Evolutionary conservation across 2,113 vertebrate genomes (phyloP), one percentile per base, ranked within the genome.

Genomic region (Cololabis saira): DNA sequence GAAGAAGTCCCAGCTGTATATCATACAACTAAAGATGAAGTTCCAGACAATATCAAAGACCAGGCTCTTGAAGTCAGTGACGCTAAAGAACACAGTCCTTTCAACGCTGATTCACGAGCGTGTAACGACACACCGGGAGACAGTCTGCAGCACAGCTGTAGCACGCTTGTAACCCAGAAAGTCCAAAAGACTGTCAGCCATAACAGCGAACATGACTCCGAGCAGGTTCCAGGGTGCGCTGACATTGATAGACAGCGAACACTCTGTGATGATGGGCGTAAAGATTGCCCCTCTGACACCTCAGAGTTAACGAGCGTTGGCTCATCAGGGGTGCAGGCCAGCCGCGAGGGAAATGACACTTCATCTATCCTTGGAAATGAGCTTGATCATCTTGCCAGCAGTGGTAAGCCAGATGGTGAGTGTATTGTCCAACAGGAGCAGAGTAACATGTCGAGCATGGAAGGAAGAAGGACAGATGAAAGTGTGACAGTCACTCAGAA

Each of bases 41-140:
- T 55, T 61, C 55, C 67, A 7, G 48, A 12, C 7, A 51, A 45
- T 42, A 17, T 67, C n/a, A 83, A 64, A 78, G 76, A 79, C 15
- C 59, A 61, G 21, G 19, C 4, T 56, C 30, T 19, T 9, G 67
- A 24, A 16, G 40, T 70, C 12, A 73, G 12, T 33, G 53, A 76
- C 40, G 78, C 67, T 21, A 54, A 76, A 71, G 86, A 84, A 63
- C 64, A 51, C 33, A 86, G 74, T 18, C 61, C 78, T 60, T 70
- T 78, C 11, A 84, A 89, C 69, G 78, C 80, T 17, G 75, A 89
- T 57, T 78, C 73, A 19, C 80, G 84, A 51, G 85, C 78, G 0
- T 61, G 60, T 62, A 65, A 55, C 11, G 67, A 78, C 64, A 73
- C 69, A 47, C 83, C 75, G 69, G 82, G 78, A 13, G 78, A 84